Base-by-base conservation (phyloP, 2,797 vertebrate genomes). In the Spea hammondii region DNA sequence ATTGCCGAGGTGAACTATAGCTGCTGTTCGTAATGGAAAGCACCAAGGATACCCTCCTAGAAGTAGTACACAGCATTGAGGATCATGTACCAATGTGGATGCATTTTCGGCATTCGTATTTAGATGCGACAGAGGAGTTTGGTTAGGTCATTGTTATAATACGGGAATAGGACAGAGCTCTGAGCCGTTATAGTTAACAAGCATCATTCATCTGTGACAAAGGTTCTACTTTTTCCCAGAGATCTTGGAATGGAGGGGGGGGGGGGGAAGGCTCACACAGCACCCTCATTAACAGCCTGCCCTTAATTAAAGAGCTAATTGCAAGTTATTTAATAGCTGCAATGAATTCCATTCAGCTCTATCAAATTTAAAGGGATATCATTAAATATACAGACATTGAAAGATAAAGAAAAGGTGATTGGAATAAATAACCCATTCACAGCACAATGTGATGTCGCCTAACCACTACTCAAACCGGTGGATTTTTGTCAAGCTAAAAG, bases 261-360 rank as follows among this genome's bases (percentile, higher is more conserved):
- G 32, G 32, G n/a, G n/a, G 32, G 32, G 32, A 32, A 44, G 68
- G 55, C 57, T 77, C 64, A 62, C 74, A 68, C 70, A 73, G 74
- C 65, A 77, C 79, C 79, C 70, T 77, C 79, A 77, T 77, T 82
- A 82, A 73, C 79, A 82, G 70, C 70, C 50, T 67, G 74, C 64
- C 74, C 74, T 81, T 81, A 76, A 81, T 81, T 77, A 81, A 76
- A 50, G 11, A 81, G 79, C 79, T 81, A 81, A 81, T 81, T 81
- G 79, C 74, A 67, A 76, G 69, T 72, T 77, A 76, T 81, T 77
- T 81, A 69, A 72, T 81, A 72, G 74, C 70, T 66, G 45, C 74
- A 76, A 81, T 81, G 76, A 81, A 69, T 72, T 77, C 62, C 64
- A 66, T 49, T 72, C 17, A 32, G 69, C 64, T 72, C 32, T 49